phyloP scores from a whole-genome alignment of 2,888 invertebrate genomes.

The Colostygia pectinataria region DNA sequence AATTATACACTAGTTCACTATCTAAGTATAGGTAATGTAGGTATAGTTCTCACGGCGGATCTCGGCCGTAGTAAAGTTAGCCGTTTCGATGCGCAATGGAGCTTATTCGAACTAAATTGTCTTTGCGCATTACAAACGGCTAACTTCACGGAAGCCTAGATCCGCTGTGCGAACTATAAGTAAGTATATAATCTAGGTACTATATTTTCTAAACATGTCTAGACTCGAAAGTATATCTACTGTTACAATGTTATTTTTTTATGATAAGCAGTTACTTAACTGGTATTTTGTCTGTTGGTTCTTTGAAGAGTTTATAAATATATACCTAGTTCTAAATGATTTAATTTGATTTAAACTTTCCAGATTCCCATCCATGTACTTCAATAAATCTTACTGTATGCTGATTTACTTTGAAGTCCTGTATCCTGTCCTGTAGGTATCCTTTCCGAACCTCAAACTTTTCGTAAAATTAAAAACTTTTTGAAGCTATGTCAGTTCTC shows the following conservation, averaged over 20 bases:
- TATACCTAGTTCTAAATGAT: conserved; percentile 39
- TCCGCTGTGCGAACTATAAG: too few relatives aligned
- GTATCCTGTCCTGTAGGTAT: too few relatives aligned
- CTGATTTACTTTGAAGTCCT: not conserved
- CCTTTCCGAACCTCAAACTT: conserved; percentile 3
- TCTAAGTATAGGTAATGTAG: too few relatives aligned
- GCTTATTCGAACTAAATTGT: too few relatives aligned
- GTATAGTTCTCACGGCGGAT: too few relatives aligned
- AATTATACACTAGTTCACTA: conserved; percentile 24
- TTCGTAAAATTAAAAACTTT: not conserved
- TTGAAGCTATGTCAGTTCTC: too few relatives aligned
- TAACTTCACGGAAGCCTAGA: too few relatives aligned
- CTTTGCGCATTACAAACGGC: too few relatives aligned
- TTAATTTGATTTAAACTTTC: conserved; percentile 22
- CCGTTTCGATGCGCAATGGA: too few relatives aligned
- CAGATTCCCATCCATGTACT: conserved; percentile 23
- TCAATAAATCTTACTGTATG: conserved; percentile 2
- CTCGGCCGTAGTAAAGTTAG: too few relatives aligned
- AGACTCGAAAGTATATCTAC: too few relatives aligned
- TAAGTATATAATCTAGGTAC: not conserved
- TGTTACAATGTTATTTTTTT: conserved; percentile 34
- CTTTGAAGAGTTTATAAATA: conserved; percentile 59
- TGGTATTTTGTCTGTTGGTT: conserved; percentile 50
- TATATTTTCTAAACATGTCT: not conserved
- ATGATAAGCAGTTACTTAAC: conserved; percentile 6